phyloP scores from a whole-genome alignment of 2,113 vertebrate genomes.

The Oenanthe oenanthe region DNA sequence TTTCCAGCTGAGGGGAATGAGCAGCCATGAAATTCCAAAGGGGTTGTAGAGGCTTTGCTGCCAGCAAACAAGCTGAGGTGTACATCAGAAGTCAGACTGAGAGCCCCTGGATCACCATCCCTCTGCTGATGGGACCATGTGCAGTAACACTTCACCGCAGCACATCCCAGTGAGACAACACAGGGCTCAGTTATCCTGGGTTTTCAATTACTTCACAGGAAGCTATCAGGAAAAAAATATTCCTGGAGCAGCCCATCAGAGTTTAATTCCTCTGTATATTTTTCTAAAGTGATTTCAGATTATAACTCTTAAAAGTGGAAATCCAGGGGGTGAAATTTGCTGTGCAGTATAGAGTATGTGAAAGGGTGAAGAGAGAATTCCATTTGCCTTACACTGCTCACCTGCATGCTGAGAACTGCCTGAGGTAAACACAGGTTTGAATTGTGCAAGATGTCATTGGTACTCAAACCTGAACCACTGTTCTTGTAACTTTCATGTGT shows the following conservation, averaged over 20 bases:
- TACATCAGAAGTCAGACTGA: accelerated
- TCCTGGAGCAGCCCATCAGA: neutral
- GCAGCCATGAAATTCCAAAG: neutral
- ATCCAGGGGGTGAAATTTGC: conserved; percentile 27
- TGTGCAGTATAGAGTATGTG: neutral
- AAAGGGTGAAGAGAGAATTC: neutral
- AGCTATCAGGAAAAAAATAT: neutral
- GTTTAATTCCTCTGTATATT: conserved; percentile 49
- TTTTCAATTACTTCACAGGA: conserved; percentile 57
- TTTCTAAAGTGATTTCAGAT: conserved; percentile 43
- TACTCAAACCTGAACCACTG: neutral
- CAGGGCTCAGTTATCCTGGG: neutral
- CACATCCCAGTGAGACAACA: neutral
- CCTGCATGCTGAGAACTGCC: neutral
- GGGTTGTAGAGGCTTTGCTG: neutral
- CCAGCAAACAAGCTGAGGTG: neutral
- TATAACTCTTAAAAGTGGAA: conserved; percentile 24
- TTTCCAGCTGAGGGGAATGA: neutral
- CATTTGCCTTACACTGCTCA: neutral
- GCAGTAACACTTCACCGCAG: neutral
- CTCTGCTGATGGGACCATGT: neutral
- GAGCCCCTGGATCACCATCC: neutral
- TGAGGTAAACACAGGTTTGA: neutral
- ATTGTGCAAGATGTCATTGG: neutral
- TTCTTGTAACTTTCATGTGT: neutral